Conservation (phyloP, 2,113 vertebrate species). For the Nanger granti region DNA sequence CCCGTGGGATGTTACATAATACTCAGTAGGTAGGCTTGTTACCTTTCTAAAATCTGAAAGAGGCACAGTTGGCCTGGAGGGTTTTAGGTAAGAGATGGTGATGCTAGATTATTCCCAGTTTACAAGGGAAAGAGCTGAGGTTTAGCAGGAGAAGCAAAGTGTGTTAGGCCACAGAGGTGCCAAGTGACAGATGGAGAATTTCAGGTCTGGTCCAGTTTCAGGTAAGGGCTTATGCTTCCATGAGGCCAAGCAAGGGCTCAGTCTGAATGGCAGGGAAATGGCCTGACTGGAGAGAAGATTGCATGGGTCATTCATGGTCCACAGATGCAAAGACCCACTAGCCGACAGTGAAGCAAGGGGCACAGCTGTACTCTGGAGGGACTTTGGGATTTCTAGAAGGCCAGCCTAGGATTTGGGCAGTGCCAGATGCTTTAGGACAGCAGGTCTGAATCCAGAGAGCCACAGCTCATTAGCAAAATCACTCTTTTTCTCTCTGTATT, state of each 20-base stretch:
- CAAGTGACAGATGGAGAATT: neutral
- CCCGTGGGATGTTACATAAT: neutral
- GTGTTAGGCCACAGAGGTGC: neutral
- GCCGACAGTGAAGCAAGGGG: neutral
- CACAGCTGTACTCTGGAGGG: neutral
- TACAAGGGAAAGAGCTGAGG: neutral
- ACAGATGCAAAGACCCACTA: neutral
- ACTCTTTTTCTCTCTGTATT: neutral
- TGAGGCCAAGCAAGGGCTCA: neutral
- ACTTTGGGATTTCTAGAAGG: neutral
- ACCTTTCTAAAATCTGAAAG: neutral
- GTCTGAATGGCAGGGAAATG: neutral
- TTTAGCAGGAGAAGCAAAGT: neutral
- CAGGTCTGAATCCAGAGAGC: neutral
- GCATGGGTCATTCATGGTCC: neutral
- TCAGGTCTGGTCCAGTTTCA: neutral
- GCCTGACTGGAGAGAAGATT: neutral
- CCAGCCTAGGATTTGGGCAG: neutral
- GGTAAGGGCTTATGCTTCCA: neutral
- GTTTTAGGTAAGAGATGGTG: neutral
- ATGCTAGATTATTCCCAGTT: neutral
- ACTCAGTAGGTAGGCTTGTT: too few species aligned
- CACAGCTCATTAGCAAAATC: neutral
- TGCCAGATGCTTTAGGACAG: neutral
- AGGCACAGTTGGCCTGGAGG: neutral